phyloP scores from a whole-genome alignment of 2,888 invertebrate species.

The Drosophila kambysellisi region DNA sequence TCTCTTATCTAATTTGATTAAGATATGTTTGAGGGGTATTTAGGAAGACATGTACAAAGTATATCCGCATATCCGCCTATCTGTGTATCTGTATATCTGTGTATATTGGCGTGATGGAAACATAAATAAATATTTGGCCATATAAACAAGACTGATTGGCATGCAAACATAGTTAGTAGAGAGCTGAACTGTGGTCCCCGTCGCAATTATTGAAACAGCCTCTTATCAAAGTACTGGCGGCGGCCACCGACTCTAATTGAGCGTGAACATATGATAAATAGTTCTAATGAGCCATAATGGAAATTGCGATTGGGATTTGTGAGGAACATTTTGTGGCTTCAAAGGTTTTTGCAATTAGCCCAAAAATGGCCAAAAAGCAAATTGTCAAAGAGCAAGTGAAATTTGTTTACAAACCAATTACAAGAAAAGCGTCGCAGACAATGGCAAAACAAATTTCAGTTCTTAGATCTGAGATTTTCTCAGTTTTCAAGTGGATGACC shows the following conservation, averaged over 20 bases:
- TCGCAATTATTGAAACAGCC: constrained; percentile 19
- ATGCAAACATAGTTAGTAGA: constrained; percentile 47
- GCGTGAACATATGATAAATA: constrained; percentile 60
- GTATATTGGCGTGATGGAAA: constrained; percentile 1
- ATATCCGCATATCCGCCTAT: not conserved
- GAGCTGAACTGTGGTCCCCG: constrained; percentile 9
- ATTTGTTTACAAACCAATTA: constrained; percentile 81
- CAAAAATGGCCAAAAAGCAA: constrained; percentile 55
- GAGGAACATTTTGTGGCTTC: constrained; percentile 47
- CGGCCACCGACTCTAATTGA: constrained; percentile 43
- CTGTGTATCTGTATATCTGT: not conserved
- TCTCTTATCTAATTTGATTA: not conserved
- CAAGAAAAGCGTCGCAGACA: constrained; percentile 57
- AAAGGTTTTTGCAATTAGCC: constrained; percentile 64
- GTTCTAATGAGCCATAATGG: constrained; percentile 35
- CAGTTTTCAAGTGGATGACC: constrained; percentile 67
- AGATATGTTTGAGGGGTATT: not conserved
- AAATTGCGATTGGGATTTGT: constrained; percentile 42
- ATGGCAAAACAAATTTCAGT: constrained; percentile 69
- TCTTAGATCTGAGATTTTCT: constrained; percentile 21
- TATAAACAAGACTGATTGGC: constrained; percentile 55
- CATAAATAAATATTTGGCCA: constrained; percentile 19
- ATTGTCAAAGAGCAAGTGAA: constrained; percentile 74
- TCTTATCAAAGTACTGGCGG: constrained; percentile 22
- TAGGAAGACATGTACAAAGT: not conserved